These are phyloP conservation scores for Morpho achilles DNA, from an alignment of 2,888 invertebrate genomes.

Conservation along the genomic window DNA sequence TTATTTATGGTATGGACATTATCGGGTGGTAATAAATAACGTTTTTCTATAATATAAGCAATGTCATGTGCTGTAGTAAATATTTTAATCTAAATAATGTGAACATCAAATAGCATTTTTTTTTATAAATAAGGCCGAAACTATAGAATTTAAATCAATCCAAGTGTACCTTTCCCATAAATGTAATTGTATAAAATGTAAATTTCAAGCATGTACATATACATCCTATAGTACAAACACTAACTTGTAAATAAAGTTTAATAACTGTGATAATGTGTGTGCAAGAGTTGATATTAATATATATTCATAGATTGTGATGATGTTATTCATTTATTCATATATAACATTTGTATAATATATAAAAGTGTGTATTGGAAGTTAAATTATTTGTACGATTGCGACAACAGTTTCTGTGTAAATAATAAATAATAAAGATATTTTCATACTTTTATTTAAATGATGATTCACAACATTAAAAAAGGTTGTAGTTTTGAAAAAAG, in stretches of 20 bases:
- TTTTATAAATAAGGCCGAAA: neutral
- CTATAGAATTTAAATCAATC: constrained; percentile 15
- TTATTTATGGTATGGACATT: too few relatives aligned
- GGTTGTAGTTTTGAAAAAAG: too few relatives aligned
- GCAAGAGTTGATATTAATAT: constrained; percentile 19
- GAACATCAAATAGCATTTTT: too few relatives aligned
- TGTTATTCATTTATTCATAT: constrained; percentile 1
- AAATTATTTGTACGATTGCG: constrained; percentile 27
- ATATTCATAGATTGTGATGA: neutral
- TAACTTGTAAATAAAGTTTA: constrained; percentile 32
- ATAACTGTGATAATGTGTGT: constrained; percentile 34
- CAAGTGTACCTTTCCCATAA: constrained; percentile 24
- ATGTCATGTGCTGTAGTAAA: too few relatives aligned
- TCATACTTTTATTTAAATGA: constrained; percentile 2
- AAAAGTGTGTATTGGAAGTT: constrained; percentile 23
- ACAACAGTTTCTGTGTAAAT: constrained; percentile 22
- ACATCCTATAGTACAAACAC: constrained; percentile 22
- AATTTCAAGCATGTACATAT: constrained; percentile 20
- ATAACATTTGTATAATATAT: neutral
- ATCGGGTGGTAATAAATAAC: too few relatives aligned
- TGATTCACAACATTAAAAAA: neutral
- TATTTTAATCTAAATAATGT: too few relatives aligned
- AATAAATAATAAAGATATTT: constrained; percentile 16
- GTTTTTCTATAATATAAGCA: too few relatives aligned
- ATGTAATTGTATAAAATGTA: constrained; percentile 17